phyloP scores from a whole-genome alignment of 2,888 invertebrate genomes.

The Baronia brevicornis region DNA sequence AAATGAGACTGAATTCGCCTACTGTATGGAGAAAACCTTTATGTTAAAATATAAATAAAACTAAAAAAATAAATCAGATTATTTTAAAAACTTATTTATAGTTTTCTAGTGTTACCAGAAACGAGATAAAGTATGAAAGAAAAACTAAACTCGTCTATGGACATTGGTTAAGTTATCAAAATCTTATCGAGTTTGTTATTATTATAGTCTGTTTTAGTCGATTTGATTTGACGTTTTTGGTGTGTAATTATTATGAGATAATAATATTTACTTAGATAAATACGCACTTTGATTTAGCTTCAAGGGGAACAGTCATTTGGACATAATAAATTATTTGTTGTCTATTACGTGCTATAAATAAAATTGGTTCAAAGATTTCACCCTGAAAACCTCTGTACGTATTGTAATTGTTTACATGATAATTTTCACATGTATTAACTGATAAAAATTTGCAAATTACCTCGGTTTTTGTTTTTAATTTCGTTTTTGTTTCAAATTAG shows the following conservation, averaged over 20 bases:
- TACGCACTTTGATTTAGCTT: constrained; percentile 34
- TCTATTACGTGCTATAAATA: too few species aligned
- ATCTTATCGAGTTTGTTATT: constrained; percentile 8
- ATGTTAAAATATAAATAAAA: too few species aligned
- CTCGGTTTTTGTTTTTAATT: constrained; percentile 24
- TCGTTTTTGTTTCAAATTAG: constrained; percentile 7
- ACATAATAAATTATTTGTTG: too few species aligned
- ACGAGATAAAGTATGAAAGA: too few species aligned
- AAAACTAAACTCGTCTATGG: constrained; percentile 10
- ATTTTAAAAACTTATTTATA: too few species aligned
- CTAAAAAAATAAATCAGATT: too few species aligned
- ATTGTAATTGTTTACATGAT: background rate
- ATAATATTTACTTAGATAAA: constrained; percentile 34
- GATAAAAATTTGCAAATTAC: constrained; percentile 16
- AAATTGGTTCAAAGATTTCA: too few species aligned
- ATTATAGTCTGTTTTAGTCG: constrained; percentile 7
- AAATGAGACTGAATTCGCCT: too few species aligned
- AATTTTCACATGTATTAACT: background rate
- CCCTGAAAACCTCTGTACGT: constrained; percentile 21
- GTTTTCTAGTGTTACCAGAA: too few species aligned
- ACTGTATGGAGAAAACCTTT: too few species aligned
- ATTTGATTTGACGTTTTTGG: constrained; percentile 35
- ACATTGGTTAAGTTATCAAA: too few species aligned
- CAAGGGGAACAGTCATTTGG: constrained; percentile 11
- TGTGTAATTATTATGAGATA: too few species aligned